A percentile compares a stretch with the other conserved stretches of the same genome.
These are phyloP conservation scores for Thereuonema tuberculata DNA, from an alignment of 1,140 invertebrate genomes.

Conservation along the genomic window DNA sequence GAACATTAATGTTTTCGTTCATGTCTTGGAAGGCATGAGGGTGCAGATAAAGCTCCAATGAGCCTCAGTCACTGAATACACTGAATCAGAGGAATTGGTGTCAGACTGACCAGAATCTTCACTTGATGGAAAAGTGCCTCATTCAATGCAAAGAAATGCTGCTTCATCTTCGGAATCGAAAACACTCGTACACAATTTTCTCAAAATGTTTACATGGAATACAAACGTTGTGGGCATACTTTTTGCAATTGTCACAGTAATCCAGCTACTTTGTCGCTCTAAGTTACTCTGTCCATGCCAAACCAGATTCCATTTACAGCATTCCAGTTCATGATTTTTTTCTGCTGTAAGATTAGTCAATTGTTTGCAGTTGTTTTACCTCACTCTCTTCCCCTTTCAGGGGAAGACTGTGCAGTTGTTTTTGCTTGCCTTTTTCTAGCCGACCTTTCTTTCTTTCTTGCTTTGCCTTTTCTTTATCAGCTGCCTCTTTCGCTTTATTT, in stretches of 20 bases:
- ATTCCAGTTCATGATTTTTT: background rate
- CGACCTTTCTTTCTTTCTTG: background rate
- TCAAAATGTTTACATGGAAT: too few relatives aligned
- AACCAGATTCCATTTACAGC: background rate
- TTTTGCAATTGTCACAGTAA: background rate
- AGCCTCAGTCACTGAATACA: too few relatives aligned
- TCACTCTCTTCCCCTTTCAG: background rate
- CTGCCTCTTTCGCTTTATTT: background rate
- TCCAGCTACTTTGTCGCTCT: background rate
- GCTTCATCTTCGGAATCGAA: background rate
- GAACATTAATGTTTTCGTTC: too few relatives aligned
- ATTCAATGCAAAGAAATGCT: background rate
- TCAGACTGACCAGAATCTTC: background rate
- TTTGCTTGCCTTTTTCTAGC: too few relatives aligned
- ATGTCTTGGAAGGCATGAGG: background rate
- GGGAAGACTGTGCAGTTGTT: too few relatives aligned
- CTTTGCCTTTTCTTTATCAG: background rate
- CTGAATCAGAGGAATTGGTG: background rate
- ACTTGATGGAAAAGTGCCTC: background rate
- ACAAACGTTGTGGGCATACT: background rate
- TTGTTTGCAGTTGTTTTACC: background rate
- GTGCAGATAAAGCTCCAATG: too few relatives aligned
- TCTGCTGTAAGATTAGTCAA: too few relatives aligned
- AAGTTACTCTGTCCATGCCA: background rate
- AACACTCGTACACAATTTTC: background rate